Evolutionary conservation across 1,140 invertebrate species (phyloP).

Genomic region (Schlechtendalia chinensis): DNA sequence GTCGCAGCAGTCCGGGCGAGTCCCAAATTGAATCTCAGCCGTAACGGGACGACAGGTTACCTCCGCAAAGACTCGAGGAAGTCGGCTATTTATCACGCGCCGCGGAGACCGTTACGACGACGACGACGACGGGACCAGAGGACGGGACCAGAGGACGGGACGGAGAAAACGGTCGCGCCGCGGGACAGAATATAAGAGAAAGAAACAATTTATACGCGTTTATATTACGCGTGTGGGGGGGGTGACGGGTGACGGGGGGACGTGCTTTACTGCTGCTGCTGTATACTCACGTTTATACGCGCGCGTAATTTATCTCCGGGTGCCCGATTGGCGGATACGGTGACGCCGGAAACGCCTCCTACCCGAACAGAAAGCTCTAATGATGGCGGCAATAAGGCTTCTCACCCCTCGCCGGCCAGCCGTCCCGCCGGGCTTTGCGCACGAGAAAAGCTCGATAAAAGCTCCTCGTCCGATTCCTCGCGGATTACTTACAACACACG

Average conservation of each 20-base stretch:
- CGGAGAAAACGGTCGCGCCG: neutral
- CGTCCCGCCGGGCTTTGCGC: too few species aligned
- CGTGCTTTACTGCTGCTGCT: neutral
- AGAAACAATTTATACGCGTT: neutral
- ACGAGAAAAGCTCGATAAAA: constrained; percentile 47
- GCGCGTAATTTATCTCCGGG: constrained; percentile 38
- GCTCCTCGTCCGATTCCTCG: constrained; percentile 31
- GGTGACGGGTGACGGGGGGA: too few species aligned
- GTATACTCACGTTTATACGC: neutral
- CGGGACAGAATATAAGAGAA: too few species aligned
- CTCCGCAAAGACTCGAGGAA: too few species aligned
- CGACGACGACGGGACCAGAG: neutral
- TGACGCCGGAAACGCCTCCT: constrained; percentile 48
- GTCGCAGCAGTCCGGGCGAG: too few species aligned
- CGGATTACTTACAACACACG: constrained; percentile 33
- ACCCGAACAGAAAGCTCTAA: constrained; percentile 48
- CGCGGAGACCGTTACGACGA: too few species aligned
- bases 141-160: neutral
- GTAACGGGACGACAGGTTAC: too few species aligned
- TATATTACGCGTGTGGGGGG: neutral
- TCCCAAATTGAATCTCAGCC: constrained; percentile 33
- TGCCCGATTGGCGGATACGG: constrained; percentile 44
- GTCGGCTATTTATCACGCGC: too few species aligned
- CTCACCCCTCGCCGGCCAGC: neutral
- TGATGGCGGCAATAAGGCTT: constrained; percentile 48